Base-by-base conservation (phyloP, 2,888 invertebrate genomes). In the Tipula lateralis region DNA sequence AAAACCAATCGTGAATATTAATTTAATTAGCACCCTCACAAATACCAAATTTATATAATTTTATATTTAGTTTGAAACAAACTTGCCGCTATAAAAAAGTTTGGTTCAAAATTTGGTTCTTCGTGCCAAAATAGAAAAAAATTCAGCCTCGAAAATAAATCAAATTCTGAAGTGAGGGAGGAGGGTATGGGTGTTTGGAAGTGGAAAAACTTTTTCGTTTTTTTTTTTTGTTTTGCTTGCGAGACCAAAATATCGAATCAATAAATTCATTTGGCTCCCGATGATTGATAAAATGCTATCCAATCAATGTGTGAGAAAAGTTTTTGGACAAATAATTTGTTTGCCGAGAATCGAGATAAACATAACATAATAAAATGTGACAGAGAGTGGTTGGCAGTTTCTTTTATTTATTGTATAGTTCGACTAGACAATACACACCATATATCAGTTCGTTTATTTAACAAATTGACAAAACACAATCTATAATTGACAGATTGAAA, bases 1-100 rank as follows among this genome's bases (percentile, higher is more conserved):
- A 7, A 83, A 30, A 32, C 82, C 4, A 83, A 30, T 83, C n/a
- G 82, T n/a, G 16, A 83, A 83, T 82, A 82, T n/a, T 82, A 82
- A 82, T 82, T 82, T 50, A 19, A 50, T 50, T 19, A 50, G 19
- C 50, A 1, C 50, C 50, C 16, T 19, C 29, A 9, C 13, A 29
- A 9, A 16, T 0, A 81, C 0, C 19, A 29, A 24, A 81, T 24
- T 0, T 1, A 81, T 4, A 81, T 19, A 29, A 29, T 3, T 29
- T 29, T 29, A 29, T 82, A 29, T 82, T 29, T 29, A 82, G 50
- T 50, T 50, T 50, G 6, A 29, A 81, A n/a, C 29, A 82, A 29
- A 82, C 13, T 82, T 80, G 80, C 29, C 13, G 5, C 29, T 29
- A 82, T 5, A 82, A 82, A 82, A 82, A 82, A 29, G 29, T 29